Percentiles rank a stretch among this genome's conserved stretches.
Conservation (phyloP, 2,888 invertebrate species). For the Drosophila putrida region DNA sequence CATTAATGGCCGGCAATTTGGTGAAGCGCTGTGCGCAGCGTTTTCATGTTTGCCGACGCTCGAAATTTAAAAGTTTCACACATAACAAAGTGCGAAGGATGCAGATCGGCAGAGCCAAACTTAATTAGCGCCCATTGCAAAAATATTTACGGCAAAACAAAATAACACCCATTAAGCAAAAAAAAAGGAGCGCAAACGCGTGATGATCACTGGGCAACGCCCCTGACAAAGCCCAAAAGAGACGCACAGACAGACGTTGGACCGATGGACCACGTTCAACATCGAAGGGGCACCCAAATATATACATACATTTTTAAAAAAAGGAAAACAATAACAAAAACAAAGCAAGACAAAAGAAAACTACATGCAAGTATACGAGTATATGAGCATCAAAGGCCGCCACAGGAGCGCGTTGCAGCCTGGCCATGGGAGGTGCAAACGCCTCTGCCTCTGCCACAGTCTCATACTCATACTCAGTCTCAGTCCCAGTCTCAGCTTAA, state of each 20-base stretch:
- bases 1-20: conserved; percentile 76
- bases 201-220: conserved; percentile 84
- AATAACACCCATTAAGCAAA: conserved; percentile 82
- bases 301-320: conserved; percentile 7
- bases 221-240: conserved; percentile 75
- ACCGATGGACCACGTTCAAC: conserved; percentile 21
- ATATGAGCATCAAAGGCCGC: conserved; percentile 47
- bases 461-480: neutral
- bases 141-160: conserved; percentile 82
- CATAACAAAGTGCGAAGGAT: conserved; percentile 81
- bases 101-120: conserved; percentile 77
- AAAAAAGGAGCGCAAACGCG: conserved; percentile 80
- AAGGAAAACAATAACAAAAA: conserved; percentile 9
- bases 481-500: conserved; percentile 11
- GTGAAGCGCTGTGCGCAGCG: conserved; percentile 49
- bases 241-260: conserved; percentile 40
- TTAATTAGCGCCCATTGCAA: conserved; percentile 83
- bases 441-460: conserved; percentile 38
- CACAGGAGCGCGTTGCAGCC: conserved; percentile 63
- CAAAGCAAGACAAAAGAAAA: conserved; percentile 7
- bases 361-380: conserved; percentile 39
- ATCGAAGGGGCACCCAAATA: conserved; percentile 28
- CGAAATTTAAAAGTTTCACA: conserved; percentile 78
- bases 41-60: conserved; percentile 76
- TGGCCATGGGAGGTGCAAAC: conserved; percentile 81